phyloP scores from a whole-genome alignment of 2,888 invertebrate genomes.

The Lamellibrachia columna region DNA sequence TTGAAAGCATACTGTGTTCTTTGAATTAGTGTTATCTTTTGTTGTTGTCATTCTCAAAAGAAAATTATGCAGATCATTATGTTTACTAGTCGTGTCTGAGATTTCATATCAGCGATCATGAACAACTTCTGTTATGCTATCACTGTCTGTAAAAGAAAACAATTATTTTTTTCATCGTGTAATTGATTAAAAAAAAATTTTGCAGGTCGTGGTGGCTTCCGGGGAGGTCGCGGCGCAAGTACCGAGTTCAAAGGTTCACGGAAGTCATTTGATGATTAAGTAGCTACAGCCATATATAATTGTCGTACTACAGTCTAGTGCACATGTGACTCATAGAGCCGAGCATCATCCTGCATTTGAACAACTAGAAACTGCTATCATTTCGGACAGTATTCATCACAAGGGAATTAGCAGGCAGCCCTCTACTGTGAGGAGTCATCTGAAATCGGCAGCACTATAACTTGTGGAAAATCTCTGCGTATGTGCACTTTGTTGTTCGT shows the following conservation, averaged over 20 bases:
- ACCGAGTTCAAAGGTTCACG: constrained; percentile 18
- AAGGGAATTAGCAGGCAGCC: not conserved
- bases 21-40: no score
- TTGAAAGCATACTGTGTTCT: no score
- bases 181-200: not conserved
- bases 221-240: not conserved
- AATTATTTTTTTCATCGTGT: not conserved
- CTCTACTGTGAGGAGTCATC: not conserved
- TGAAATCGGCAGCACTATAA: not conserved
- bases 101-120: no score
- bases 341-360: not conserved
- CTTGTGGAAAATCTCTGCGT: not conserved
- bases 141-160: no score
- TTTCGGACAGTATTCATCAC: not conserved
- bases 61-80: no score
- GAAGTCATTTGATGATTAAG: constrained; percentile 18
- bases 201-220: not conserved
- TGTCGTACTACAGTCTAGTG: constrained; percentile 4
- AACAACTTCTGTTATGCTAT: no score
- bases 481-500: not conserved
- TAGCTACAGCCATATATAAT: not conserved
- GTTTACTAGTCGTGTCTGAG: no score
- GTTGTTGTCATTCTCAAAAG: no score
- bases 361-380: not conserved
- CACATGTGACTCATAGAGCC: not conserved